Conservation (phyloP, 2,797 vertebrate genomes). For the Chelon auratus region DNA sequence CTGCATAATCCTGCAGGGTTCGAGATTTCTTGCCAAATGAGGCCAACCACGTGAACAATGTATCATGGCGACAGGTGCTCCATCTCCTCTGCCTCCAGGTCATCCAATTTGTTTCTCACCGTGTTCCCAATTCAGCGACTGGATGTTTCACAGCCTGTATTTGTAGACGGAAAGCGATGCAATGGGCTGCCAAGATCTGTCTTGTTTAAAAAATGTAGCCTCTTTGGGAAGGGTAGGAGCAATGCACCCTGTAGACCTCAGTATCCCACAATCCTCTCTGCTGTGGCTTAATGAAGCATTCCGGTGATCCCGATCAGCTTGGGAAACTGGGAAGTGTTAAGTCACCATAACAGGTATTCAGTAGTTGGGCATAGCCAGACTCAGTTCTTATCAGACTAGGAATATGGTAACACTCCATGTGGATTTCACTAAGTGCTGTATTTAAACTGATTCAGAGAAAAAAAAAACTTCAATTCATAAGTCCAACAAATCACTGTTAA, state of each 20-base stretch:
- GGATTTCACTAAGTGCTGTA: no score
- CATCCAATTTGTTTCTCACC: constrained; percentile 48
- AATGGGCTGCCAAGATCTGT: constrained; percentile 8
- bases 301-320: no score
- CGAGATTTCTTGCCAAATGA: constrained; percentile 15
- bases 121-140: constrained; percentile 22
- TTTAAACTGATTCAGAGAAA: no score
- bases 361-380: no score
- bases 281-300: no score
- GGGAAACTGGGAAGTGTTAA: no score
- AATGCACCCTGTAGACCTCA: not conserved
- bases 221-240: not conserved
- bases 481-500: no score
- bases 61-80: constrained; percentile 48
- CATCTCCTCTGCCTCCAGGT: constrained; percentile 50
- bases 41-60: constrained; percentile 33
- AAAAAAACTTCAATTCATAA: no score
- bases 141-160: constrained; percentile 15
- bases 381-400: no score
- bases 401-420: no score
- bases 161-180: constrained; percentile 22
- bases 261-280: not conserved
- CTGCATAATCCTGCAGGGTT: constrained; percentile 20
- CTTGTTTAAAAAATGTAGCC: constrained; percentile 1
- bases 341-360: no score